Evolutionary conservation across 2,888 invertebrate species (phyloP).

Genomic region (Drosophila fungiperda): DNA sequence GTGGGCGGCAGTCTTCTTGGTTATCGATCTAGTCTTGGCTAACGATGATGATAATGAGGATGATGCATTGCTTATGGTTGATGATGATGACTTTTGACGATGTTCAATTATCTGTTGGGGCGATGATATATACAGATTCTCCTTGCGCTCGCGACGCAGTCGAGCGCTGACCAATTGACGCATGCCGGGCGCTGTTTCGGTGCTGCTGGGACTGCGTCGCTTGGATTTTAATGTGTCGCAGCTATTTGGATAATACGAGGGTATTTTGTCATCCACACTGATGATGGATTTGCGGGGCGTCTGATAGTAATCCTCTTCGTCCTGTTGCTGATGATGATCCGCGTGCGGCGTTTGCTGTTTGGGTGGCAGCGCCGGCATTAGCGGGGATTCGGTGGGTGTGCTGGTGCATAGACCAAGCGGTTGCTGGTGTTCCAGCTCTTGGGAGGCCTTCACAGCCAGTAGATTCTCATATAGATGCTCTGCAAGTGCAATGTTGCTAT

Average conservation of each 20-base stretch:
- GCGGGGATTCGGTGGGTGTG: conserved; percentile 82
- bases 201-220: conserved; percentile 71
- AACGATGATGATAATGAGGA: conserved; percentile 5
- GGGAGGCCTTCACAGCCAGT: conserved; percentile 79
- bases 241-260: conserved; percentile 85
- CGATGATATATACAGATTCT: conserved; percentile 84
- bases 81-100: conserved; percentile 62
- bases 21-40: conserved; percentile 58
- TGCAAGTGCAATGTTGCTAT: conserved; percentile 60
- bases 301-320: conserved; percentile 81
- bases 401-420: conserved; percentile 73
- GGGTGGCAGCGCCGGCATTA: conserved; percentile 64
- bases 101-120: conserved; percentile 83
- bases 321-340: conserved; percentile 14
- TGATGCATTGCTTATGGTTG: neutral
- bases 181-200: conserved; percentile 54
- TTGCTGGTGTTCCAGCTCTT: conserved; percentile 71
- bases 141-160: conserved; percentile 80
- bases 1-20: conserved; percentile 78
- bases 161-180: conserved; percentile 79
- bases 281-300: conserved; percentile 83
- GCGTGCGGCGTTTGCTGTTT: conserved; percentile 48
- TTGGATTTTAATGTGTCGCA: conserved; percentile 81
- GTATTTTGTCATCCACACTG: conserved; percentile 84
- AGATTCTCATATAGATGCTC: conserved; percentile 83